Base-by-base conservation (phyloP, 2,888 invertebrate species). In the Drosophila basisetae region DNA sequence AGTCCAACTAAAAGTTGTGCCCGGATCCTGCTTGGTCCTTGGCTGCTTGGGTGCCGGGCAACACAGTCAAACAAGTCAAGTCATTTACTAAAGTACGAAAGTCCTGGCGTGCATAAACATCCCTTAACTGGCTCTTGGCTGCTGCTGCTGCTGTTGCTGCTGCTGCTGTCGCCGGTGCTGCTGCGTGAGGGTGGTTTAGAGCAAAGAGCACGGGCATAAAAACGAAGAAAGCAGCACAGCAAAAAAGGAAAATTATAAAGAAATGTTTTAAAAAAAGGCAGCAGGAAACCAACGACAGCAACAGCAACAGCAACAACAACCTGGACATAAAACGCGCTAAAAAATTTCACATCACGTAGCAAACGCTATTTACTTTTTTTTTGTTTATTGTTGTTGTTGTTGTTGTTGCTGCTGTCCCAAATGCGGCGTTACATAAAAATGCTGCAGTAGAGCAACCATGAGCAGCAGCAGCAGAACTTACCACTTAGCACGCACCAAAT, bases 331-430 rank as follows among this genome's bases (percentile, higher is more conserved):
- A 87, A 82, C 87, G 79, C 91, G 88, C 79, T 91, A 67, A 84
- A 84, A 89, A 84, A 87, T 85, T 91, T 91, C 88, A 82, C 71
- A 76, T 88, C 85, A 85, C 91, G 85, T 86, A 89, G 88, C 66
- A 65, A 72, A 30, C 43, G 52, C 54, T 64, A 58, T 41, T 66
- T 59, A 54, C 47, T 71, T 35, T 52, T 35, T 52, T 65, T 37
- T 37, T 67, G 47, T 41, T 41, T 59, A 9, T 55, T 77, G 76
- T 39, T 78, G 58, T 33, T 71, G 67, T 25, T 54, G 54, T n/a
- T 62, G 56, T 28, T 68, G 43, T 37, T 62, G 63, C 28, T 60
- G 65, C 49, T 73, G 78, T 67, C 80, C 79, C 56, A 78, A 80
- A 69, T 74, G 82, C 50, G 37, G 80, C 71, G 65, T 64, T 66